These are phyloP conservation scores for Eumerus sabulonum DNA, from an alignment of 2,888 invertebrate genomes.

Conservation along the genomic window DNA sequence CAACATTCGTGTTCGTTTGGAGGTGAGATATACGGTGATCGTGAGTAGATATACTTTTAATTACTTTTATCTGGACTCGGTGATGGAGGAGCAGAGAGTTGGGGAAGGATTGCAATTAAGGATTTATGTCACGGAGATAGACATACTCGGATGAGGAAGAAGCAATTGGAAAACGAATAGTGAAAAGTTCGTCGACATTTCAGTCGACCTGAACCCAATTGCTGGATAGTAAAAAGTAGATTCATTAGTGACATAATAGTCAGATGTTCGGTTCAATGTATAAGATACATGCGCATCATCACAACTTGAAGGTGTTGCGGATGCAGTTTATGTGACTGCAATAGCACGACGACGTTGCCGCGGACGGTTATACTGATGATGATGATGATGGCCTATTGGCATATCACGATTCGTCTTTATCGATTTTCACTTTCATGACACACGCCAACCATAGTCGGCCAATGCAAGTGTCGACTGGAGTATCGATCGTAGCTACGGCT, in stretches of 20 bases:
- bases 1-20: conserved; percentile 38
- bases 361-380: too few species aligned
- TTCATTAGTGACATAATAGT: not conserved
- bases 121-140: conserved; percentile 27
- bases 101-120: conserved; percentile 33
- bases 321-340: conserved; percentile 27
- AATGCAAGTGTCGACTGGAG: too few species aligned
- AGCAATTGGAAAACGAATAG: too few species aligned
- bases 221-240: too few species aligned
- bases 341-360: too few species aligned
- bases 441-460: conserved; percentile 7
- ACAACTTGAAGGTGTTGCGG: conserved; percentile 21
- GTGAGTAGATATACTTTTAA: conserved; percentile 21
- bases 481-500: too few species aligned
- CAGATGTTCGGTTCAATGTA: conserved; percentile 7
- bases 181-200: too few species aligned
- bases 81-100: not conserved
- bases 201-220: too few species aligned
- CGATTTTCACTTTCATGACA: conserved; percentile 45
- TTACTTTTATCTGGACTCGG: conserved; percentile 17
- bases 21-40: conserved; percentile 30
- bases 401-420: conserved; percentile 45
- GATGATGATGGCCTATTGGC: conserved; percentile 29
- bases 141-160: too few species aligned
- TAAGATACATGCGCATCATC: conserved; percentile 16